Evolutionary conservation across 2,113 vertebrate species (phyloP).

Genomic region (Stegostoma tigrinum): DNA sequence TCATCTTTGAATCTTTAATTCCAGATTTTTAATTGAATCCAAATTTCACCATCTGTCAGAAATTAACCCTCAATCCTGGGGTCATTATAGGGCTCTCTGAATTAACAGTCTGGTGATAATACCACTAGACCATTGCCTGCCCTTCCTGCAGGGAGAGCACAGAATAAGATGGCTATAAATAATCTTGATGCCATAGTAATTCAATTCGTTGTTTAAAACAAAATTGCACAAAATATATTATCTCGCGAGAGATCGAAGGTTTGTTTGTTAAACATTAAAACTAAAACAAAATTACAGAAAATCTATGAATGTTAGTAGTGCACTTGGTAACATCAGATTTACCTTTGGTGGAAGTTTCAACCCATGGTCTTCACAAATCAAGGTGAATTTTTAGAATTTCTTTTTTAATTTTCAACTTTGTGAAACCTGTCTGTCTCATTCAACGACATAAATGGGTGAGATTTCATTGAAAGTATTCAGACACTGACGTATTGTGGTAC

Average conservation of each 20-base stretch:
- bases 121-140: no score
- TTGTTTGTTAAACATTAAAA: neutral
- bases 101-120: no score
- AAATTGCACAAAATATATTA: neutral
- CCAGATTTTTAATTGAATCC: no score
- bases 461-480: neutral
- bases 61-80: no score
- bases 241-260: neutral
- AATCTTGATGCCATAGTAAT: neutral
- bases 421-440: no score
- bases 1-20: no score
- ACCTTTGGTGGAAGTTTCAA: neutral
- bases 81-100: no score
- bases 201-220: neutral
- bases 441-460: neutral
- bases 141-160: neutral
- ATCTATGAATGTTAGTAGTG: neutral
- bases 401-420: neutral
- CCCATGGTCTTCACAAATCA: neutral
- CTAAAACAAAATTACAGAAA: neutral
- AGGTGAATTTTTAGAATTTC: neutral
- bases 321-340: neutral
- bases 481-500: neutral
- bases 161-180: neutral
- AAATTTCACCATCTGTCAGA: no score